phyloP scores from a whole-genome alignment of 2,888 invertebrate genomes.

The Sinodicranocentrus sp. region DNA sequence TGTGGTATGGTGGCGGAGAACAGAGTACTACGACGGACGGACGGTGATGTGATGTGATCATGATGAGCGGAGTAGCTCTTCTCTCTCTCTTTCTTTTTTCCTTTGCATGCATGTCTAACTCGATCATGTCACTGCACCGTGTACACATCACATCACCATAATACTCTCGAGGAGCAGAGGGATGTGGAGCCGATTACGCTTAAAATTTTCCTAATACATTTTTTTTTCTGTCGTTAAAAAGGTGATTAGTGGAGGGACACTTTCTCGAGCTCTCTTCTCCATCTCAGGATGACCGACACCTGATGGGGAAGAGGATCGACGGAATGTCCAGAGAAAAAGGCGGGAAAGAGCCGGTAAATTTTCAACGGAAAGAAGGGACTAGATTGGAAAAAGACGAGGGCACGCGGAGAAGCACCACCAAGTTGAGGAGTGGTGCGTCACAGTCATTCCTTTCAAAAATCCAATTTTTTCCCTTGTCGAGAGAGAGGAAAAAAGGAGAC shows the following conservation, averaged over 20 bases:
- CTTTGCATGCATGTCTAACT: conserved; percentile 50
- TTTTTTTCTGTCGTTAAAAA: too few species aligned
- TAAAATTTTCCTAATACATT: too few species aligned
- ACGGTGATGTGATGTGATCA: conserved; percentile 9
- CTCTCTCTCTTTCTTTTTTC: neutral
- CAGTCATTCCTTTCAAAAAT: conserved; percentile 48
- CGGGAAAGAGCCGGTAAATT: conserved; percentile 66
- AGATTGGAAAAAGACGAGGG: conserved; percentile 22
- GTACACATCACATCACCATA: neutral
- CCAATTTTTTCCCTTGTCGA: conserved; percentile 24
- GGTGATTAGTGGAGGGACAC: too few species aligned
- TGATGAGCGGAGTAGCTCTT: neutral
- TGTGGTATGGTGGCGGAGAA: too few species aligned
- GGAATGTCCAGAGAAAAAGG: conserved; percentile 62
- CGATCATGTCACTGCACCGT: conserved; percentile 52
- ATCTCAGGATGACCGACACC: conserved; percentile 52
- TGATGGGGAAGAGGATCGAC: conserved; percentile 24
- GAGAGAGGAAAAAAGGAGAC: conserved; percentile 4
- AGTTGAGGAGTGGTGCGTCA: conserved; percentile 38
- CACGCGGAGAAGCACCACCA: conserved; percentile 25
- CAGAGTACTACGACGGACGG: conserved; percentile 5
- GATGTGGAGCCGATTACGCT: too few species aligned
- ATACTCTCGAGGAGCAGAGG: too few species aligned
- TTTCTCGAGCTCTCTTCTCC: too few species aligned
- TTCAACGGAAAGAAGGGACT: conserved; percentile 46